Conservation (phyloP, 2,888 invertebrate genomes). For the Pteria penguin region DNA sequence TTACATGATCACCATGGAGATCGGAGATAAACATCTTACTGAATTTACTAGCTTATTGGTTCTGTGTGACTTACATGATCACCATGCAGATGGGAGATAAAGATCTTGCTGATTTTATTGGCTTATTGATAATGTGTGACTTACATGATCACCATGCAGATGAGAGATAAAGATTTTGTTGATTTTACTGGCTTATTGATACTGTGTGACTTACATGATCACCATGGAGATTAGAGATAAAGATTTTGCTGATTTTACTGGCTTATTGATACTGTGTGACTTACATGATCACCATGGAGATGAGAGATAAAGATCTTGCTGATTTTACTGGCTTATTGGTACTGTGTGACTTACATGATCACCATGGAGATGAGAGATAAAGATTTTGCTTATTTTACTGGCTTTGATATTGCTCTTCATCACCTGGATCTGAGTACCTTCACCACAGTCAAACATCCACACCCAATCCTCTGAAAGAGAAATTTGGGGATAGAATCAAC, state of each 20-base stretch:
- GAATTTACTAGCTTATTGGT: too few relatives aligned
- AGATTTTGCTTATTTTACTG: conserved; percentile 79
- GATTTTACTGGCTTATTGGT: background rate
- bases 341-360: conserved; percentile 81
- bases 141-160: too few relatives aligned
- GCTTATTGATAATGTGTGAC: too few relatives aligned
- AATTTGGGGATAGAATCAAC: too few relatives aligned
- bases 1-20: too few relatives aligned
- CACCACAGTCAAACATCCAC: conserved; percentile 82
- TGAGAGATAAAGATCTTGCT: background rate
- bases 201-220: conserved; percentile 81
- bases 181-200: too few relatives aligned
- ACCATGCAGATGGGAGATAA: too few relatives aligned
- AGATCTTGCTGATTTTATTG: too few relatives aligned
- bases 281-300: background rate
- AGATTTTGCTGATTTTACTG: background rate
- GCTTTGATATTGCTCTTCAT: conserved; percentile 76
- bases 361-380: conserved; percentile 81
- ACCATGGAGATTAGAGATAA: conserved; percentile 57
- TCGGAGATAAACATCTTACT: too few relatives aligned
- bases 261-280: background rate
- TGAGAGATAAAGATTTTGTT: too few relatives aligned
- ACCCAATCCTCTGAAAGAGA: conserved; percentile 76
- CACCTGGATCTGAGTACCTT: conserved; percentile 81
- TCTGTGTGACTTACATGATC: too few relatives aligned